Evolutionary conservation across 35 echinoderm and acorn worm species (phyloP).

Genomic region (Lytechinus pictus): DNA sequence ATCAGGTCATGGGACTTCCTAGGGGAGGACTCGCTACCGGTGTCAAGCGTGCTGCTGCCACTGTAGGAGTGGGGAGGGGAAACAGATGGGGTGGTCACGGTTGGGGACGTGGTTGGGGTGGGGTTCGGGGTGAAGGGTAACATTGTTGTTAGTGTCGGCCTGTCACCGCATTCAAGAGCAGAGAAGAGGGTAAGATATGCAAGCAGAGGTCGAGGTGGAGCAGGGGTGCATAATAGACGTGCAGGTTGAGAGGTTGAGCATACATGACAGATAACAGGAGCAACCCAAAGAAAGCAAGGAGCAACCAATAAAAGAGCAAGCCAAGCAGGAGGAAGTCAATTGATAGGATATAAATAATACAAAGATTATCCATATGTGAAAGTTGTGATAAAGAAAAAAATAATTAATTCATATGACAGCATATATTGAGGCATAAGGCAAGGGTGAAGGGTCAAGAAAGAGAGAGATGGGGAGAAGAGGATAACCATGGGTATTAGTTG

Average conservation of each 20-base stretch:
- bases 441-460: not conserved
- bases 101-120: constrained; percentile 71
- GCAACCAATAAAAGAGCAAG: not conserved
- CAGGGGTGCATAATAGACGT: not conserved
- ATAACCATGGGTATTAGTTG: constrained; percentile 51
- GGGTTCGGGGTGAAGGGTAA: constrained; percentile 80
- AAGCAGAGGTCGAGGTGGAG: not conserved
- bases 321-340: not conserved
- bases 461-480: constrained; percentile 53
- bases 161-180: constrained; percentile 44
- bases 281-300: not conserved
- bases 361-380: constrained; percentile 10
- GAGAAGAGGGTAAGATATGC: not conserved
- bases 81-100: constrained; percentile 78
- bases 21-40: constrained; percentile 80
- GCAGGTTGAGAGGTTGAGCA: not conserved
- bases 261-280: not conserved
- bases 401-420: not conserved
- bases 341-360: constrained; percentile 24
- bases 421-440: not conserved
- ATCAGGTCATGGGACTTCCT: constrained; percentile 61
- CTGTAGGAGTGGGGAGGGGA: constrained; percentile 91
- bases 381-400: constrained; percentile 18
- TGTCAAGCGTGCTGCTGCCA: constrained; percentile 87
- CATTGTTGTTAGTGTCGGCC: constrained; percentile 82